Percentiles rank a stretch among this genome's conserved stretches.
Conservation (phyloP, 1,140 invertebrate genomes). For the Scaptomyza montana region DNA sequence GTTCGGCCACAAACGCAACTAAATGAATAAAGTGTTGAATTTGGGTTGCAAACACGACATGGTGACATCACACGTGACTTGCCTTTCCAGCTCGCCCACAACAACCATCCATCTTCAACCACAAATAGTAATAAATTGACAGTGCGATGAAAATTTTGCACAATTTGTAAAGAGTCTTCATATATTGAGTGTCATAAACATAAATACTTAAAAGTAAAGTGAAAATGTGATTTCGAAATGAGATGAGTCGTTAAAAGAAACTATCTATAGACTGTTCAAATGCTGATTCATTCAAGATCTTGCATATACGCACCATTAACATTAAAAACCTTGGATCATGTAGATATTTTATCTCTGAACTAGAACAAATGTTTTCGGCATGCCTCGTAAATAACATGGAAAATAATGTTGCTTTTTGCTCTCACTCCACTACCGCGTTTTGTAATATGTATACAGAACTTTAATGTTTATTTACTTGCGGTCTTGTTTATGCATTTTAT, state of each 20-base stretch:
- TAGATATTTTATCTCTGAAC: constrained; percentile 17
- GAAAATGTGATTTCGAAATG: constrained; percentile 60
- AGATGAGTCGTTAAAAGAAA: constrained; percentile 62
- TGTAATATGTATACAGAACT: constrained; percentile 40
- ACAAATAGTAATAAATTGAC: constrained; percentile 19
- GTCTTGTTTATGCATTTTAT: constrained; percentile 28
- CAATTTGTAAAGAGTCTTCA: constrained; percentile 49
- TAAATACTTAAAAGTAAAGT: constrained; percentile 11
- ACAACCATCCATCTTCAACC: constrained; percentile 46
- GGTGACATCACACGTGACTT: constrained; percentile 74
- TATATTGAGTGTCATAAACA: background rate
- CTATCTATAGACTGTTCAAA: constrained; percentile 29
- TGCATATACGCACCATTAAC: constrained; percentile 70
- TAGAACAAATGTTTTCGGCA: constrained; percentile 58
- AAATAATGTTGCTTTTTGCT: constrained; percentile 21
- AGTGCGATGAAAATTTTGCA: constrained; percentile 34
- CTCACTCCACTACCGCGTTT: constrained; percentile 52
- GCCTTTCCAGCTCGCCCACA: constrained; percentile 55
- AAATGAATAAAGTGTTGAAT: constrained; percentile 58
- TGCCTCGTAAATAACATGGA: constrained; percentile 50
- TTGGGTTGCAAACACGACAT: constrained; percentile 54
- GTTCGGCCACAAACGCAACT: constrained; percentile 21
- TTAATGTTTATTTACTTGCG: constrained; percentile 59
- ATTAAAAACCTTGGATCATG: constrained; percentile 67
- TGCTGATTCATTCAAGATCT: constrained; percentile 69